phyloP scores from a whole-genome alignment of 2,797 vertebrate genomes.

The Crax fasciolata region DNA sequence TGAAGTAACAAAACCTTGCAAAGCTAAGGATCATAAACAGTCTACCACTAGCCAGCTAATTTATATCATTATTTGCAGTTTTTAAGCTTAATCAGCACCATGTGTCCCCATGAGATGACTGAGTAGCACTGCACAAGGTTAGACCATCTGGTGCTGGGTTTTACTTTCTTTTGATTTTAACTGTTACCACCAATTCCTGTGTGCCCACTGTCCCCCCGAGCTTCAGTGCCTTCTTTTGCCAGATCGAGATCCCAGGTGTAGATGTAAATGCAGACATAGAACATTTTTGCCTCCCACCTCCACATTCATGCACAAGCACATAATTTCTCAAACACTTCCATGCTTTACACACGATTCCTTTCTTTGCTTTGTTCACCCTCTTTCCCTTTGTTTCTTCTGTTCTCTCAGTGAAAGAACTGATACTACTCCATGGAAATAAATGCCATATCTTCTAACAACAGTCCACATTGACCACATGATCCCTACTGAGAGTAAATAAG shows the following conservation, averaged over 20 bases:
- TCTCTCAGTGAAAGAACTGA: neutral
- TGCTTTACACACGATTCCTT: neutral
- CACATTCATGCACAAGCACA: neutral
- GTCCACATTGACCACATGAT: neutral
- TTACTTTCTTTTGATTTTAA: conserved; percentile 43
- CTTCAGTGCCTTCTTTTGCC: neutral
- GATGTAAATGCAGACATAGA: neutral
- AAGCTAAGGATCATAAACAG: conserved; percentile 60
- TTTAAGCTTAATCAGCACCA: conserved; percentile 63
- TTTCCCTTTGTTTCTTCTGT: neutral
- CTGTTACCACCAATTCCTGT: conserved; percentile 23
- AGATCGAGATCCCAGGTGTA: neutral
- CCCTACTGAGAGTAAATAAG: neutral
- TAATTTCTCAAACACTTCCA: neutral
- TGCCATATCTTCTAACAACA: neutral
- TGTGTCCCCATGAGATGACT: conserved; percentile 53
- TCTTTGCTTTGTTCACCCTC: neutral
- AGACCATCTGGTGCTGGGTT: conserved; percentile 50
- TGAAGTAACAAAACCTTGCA: conserved; percentile 58
- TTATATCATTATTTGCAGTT: conserved; percentile 50
- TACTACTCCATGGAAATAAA: neutral
- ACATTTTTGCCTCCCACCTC: neutral
- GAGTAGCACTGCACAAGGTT: conserved; percentile 29
- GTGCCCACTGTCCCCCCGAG: neutral
- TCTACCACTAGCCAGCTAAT: conserved; percentile 52